Base-by-base conservation (phyloP, 2,888 invertebrate genomes). In the Mythimna lalbum region DNA sequence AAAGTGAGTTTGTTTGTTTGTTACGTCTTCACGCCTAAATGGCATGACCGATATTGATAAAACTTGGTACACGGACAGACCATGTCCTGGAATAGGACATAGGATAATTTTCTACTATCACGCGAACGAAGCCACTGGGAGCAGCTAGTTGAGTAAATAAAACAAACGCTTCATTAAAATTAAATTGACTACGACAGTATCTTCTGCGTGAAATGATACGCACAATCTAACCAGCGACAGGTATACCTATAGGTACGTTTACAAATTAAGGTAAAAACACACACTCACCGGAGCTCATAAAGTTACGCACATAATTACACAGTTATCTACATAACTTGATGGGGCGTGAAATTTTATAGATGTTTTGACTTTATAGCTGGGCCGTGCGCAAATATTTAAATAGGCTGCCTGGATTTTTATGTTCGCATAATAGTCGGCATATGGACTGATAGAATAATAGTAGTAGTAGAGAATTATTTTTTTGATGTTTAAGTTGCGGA, bases 341-440 rank as follows among this genome's bases (percentile, higher is more conserved):
- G 79, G 79, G 68, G 57, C 62, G 66, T 81, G 72, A 84, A 74
- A 84, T 79, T 84, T 84, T 81, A 84, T 79, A 76, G 68, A 72
- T 68, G 52, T 52, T 70, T 69, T 71, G 36, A 62, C 47, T 79
- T 79, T 72, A 81, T 64, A 23, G 23, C 36, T n/a, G 12, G 10
- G 9, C 65, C 71, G 59, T 61, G 63, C 53, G 57, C 57, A 69
- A 78, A 81, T 64, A 69, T 71, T 69, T 62, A 60, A 57, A 56
- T 50, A 59, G 27, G 31, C 57, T 43, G 10, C 50, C 12, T 27
- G 79, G 61, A 69, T 78, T 83, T 78, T 78, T 78, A 73, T 83
- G 72, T 49, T 73, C 65, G 61, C 60, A 23, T 63, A 21, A 63
- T 52, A 56, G 65, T 67, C 31, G 52, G 17, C 33, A 23, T 31